Percentiles rank a stretch among this genome's conserved stretches.
phyloP scores from a whole-genome alignment of 2,888 invertebrate species.

The Phengaris alcon region DNA sequence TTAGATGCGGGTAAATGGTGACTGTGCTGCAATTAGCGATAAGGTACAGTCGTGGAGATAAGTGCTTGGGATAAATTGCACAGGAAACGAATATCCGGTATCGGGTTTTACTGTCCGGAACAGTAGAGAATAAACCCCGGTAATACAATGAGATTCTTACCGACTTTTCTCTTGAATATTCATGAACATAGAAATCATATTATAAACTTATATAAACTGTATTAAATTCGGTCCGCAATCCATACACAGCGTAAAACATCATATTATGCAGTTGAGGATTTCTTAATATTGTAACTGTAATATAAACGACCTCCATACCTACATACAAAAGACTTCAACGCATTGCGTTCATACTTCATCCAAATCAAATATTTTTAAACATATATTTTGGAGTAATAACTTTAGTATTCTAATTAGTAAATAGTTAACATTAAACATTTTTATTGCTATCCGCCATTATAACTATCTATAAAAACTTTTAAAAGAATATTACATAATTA shows the following conservation, averaged over 20 bases:
- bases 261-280: too few relatives aligned
- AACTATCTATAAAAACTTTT: too few relatives aligned
- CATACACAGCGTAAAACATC: too few relatives aligned
- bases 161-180: not conserved
- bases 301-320: not conserved
- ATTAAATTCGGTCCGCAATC: not conserved
- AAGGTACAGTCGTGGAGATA: not conserved
- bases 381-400: too few relatives aligned
- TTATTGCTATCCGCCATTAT: too few relatives aligned
- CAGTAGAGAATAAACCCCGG: not conserved
- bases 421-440: too few relatives aligned
- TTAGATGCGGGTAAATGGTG: constrained; percentile 14
- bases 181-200: not conserved
- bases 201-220: not conserved
- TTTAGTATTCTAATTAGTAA: too few relatives aligned
- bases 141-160: not conserved
- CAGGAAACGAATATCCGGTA: constrained; percentile 5
- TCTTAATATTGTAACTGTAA: not conserved
- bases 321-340: constrained; percentile 40
- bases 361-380: not conserved
- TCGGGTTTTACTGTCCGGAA: not conserved
- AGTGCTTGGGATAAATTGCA: not conserved
- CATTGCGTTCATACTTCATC: not conserved
- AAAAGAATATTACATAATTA: too few relatives aligned
- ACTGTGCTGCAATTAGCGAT: constrained; percentile 22